A percentile compares a stretch with the other conserved stretches of the same genome.
These are phyloP conservation scores for Cyanoliseus patagonus DNA, from an alignment of 2,113 vertebrate species.

Conservation along the genomic window DNA sequence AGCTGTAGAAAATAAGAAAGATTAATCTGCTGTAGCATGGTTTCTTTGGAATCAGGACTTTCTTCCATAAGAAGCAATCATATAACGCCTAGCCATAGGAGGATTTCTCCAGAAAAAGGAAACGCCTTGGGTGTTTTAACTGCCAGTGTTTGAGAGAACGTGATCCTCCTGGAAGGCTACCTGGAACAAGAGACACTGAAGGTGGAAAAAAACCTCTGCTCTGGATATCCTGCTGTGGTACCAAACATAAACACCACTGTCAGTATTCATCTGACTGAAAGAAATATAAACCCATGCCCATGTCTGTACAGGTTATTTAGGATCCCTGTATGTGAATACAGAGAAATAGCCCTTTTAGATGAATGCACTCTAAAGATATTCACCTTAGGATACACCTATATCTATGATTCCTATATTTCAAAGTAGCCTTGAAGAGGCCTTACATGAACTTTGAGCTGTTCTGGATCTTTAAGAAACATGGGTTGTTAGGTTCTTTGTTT, in stretches of 20 bases:
- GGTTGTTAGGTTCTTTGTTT: neutral
- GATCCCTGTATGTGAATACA: neutral
- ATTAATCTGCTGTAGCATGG: neutral
- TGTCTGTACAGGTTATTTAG: neutral
- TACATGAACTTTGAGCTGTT: neutral
- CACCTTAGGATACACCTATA: neutral
- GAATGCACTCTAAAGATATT: neutral
- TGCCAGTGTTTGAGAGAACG: neutral
- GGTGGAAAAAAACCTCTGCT: accelerated
- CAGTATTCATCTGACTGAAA: neutral
- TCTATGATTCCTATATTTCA: neutral
- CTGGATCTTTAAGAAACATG: neutral
- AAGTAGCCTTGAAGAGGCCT: neutral
- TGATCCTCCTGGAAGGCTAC: neutral
- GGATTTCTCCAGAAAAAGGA: neutral
- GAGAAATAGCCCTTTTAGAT: neutral
- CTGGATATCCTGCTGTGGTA: neutral
- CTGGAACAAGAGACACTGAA: neutral
- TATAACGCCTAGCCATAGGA: neutral
- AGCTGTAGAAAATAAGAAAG: neutral
- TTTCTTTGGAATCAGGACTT: neutral
- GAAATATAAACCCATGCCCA: neutral
- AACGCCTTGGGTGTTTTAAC: neutral
- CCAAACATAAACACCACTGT: neutral
- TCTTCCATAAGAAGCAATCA: neutral